Evolutionary conservation across 2,113 vertebrate genomes (phyloP).

Genomic region (Mus spicilegus): DNA sequence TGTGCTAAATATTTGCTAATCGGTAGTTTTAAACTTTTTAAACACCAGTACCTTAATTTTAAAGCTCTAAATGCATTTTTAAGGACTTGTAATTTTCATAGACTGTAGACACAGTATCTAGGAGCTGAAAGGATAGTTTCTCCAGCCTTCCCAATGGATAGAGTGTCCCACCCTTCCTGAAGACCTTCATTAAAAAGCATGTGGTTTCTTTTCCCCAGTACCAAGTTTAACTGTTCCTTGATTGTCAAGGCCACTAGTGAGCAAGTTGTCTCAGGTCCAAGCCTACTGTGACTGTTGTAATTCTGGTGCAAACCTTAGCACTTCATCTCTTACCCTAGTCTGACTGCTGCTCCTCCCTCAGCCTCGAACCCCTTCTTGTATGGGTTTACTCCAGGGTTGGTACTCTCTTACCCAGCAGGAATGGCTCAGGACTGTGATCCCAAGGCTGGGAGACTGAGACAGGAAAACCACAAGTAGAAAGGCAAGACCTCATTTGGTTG

Average conservation of each 20-base stretch:
- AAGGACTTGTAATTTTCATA: slow-evolving; percentile 14
- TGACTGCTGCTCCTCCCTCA: neutral
- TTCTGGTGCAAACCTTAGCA: neutral
- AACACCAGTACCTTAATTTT: neutral
- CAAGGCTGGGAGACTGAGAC: too few species aligned
- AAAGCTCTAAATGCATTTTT: slow-evolving; percentile 28
- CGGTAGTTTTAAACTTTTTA: neutral
- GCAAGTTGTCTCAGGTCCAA: neutral
- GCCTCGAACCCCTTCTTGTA: neutral
- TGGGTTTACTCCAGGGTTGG: neutral
- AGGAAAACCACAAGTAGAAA: neutral
- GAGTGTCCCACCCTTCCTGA: neutral
- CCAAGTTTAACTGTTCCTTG: neutral
- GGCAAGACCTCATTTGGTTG: neutral
- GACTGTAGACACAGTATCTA: neutral
- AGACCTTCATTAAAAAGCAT: neutral
- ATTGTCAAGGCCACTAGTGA: neutral
- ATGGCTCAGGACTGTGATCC: neutral
- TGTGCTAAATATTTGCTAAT: slow-evolving; percentile 36
- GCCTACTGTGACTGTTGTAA: neutral
- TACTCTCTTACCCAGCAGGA: neutral
- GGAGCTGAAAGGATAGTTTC: neutral
- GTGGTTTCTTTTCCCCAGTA: neutral
- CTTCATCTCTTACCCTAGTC: neutral
- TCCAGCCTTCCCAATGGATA: neutral